Percentiles rank a stretch among this genome's conserved stretches.
Conservation (phyloP, 2,888 invertebrate genomes). For the Drosophila cognata region DNA sequence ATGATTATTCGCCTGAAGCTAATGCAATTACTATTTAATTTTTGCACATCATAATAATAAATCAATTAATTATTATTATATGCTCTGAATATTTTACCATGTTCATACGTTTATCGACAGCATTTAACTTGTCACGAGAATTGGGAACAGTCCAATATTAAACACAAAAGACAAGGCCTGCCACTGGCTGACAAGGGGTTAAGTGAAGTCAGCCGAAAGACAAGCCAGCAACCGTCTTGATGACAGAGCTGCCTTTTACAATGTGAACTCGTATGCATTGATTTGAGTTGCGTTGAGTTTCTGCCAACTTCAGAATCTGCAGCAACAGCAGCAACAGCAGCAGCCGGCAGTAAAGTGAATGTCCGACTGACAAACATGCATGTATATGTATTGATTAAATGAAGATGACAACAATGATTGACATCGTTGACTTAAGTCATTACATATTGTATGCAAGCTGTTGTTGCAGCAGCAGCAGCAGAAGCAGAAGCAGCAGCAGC, state of each 20-base stretch:
- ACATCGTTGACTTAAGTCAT: slow-evolving; percentile 73
- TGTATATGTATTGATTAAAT: slow-evolving; percentile 66
- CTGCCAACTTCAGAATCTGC: slow-evolving; percentile 53
- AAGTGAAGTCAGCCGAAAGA: slow-evolving; percentile 37
- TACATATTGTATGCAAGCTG: slow-evolving; percentile 68
- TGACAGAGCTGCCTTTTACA: slow-evolving; percentile 45
- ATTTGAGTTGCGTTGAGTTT: slow-evolving; percentile 44
- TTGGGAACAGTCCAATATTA: slow-evolving; percentile 19
- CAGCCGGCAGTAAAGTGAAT: slow-evolving; percentile 39
- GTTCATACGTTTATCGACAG: background rate
- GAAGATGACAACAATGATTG: slow-evolving; percentile 74
- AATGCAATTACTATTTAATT: background rate
- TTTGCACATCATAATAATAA: background rate
- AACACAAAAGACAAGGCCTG: slow-evolving; percentile 5
- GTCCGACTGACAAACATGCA: slow-evolving; percentile 31
- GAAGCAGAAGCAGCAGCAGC: slow-evolving; percentile 41
- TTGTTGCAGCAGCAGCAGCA: slow-evolving; percentile 39
- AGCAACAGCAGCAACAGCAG: slow-evolving; percentile 22
- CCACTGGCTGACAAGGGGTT: slow-evolving; percentile 26
- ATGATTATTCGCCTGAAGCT: background rate
- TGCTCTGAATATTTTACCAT: background rate
- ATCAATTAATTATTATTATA: background rate
- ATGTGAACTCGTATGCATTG: slow-evolving; percentile 23
- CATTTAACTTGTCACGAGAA: background rate
- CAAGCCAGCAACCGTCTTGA: slow-evolving; percentile 37